Evolutionary conservation across 2,888 invertebrate genomes (phyloP), one percentile per base, ranked within the genome.

Genomic region (Eueremaeus valkanovi): DNA sequence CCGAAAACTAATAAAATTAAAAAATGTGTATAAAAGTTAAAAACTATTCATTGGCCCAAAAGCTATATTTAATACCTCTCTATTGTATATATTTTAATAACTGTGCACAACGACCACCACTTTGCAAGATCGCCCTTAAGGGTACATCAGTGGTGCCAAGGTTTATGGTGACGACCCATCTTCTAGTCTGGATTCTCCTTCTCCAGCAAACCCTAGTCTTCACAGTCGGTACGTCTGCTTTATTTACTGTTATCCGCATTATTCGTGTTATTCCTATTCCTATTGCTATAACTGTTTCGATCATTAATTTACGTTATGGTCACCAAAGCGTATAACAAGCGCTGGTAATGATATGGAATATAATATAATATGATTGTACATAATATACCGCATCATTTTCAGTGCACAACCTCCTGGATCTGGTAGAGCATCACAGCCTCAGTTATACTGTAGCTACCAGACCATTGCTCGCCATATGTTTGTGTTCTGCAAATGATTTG

Each of bases 121-220:
- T 33, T 33, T 13, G 2, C 24, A 16, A 11, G 6, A 36, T 24
- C 21, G 36, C 40, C 68, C 68, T 24, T 13, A 68, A 36, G 68
- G 68, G 68, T 40, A 42, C 21, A 18, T 11, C 29, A n/a, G 3
- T 68, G 68, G 68, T 68, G 68, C 68, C 68, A 68, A 68, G 24
- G 42, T 68, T 68, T 68, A 68, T 24, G 42, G 24, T 68, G 11
- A 40, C 13, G 68, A 68, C n/a, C n/a, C n/a, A 68, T 68, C n/a
- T 68, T 24, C 6, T 68, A 6, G 68, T 68, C 68, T 68, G 40
- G 42, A 68, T 68, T 68, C 68, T 18, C 8, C 42, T 68, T 42
- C 16, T 68, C 3, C 24, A 27, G 1, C 24, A 36, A 68, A 68
- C 24, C 40, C 68, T 68, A 42, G 68, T 68, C 68, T 13, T 33